Percentiles rank a stretch among this genome's conserved stretches.
These are phyloP conservation scores for Lampris incognitus DNA, from an alignment of 2,113 vertebrate species.

Conservation along the genomic window DNA sequence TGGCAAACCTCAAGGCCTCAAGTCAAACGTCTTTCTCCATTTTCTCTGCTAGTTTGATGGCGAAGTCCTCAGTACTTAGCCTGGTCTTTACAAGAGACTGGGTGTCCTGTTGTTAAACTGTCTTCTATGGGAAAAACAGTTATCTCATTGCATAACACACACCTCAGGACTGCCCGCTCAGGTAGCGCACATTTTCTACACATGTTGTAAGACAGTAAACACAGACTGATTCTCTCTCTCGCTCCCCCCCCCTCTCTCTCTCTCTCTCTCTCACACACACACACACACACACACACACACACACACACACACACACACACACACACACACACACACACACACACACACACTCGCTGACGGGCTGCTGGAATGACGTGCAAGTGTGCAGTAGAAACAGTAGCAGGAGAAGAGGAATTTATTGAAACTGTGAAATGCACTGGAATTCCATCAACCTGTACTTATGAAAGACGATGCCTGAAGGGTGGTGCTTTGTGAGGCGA, in stretches of 20 bases:
- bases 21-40: not conserved
- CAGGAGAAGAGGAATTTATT: conserved; percentile 51
- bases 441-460: conserved; percentile 55
- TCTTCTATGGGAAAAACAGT: conserved; percentile 25
- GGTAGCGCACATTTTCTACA: not conserved
- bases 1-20: too few species aligned
- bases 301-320: conserved; percentile 15
- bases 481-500: not conserved
- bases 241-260: too few species aligned
- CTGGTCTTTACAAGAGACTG: not conserved
- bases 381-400: conserved; percentile 4
- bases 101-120: conserved; percentile 46
- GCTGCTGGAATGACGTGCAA: conserved; percentile 25
- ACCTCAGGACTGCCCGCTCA: conserved; percentile 23
- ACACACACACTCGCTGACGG: not conserved
- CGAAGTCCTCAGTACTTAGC: conserved; percentile 1
- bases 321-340: conserved; percentile 20
- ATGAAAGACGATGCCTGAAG: conserved; percentile 29
- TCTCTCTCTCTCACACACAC: not conserved
- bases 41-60: conserved; percentile 3
- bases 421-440: conserved; percentile 43
- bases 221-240: conserved; percentile 9
- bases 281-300: conserved; percentile 12
- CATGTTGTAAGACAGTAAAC: not conserved
- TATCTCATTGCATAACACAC: conserved; percentile 50